phyloP scores from a whole-genome alignment of 2,888 invertebrate genomes.

The Galeruca laticollis region DNA sequence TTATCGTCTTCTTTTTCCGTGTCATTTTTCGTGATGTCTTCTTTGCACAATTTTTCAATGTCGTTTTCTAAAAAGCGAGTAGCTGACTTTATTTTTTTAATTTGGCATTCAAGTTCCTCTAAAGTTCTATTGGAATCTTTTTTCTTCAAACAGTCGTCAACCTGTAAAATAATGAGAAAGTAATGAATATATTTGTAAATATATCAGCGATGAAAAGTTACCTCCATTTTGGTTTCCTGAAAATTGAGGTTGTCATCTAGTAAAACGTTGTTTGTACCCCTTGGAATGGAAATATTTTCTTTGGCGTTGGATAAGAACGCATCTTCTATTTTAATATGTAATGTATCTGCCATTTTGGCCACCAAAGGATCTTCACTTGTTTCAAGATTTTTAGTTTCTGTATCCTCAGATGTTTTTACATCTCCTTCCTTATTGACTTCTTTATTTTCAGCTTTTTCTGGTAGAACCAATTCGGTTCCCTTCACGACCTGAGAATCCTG shows the following conservation, averaged over 20 bases:
- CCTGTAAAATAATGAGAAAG: too few relatives aligned
- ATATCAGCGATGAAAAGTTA: too few relatives aligned
- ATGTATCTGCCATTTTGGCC: constrained; percentile 51
- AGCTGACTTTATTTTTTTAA: constrained; percentile 59
- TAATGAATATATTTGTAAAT: too few relatives aligned
- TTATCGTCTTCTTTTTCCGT: constrained; percentile 66
- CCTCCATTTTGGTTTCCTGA: constrained; percentile 52
- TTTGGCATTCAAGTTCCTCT: constrained; percentile 58
- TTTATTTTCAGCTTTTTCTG: background rate
- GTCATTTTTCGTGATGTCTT: constrained; percentile 62
- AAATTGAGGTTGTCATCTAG: constrained; percentile 52
- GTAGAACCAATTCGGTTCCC: background rate
- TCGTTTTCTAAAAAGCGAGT: constrained; percentile 58
- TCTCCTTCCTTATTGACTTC: too few relatives aligned
- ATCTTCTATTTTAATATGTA: constrained; percentile 69
- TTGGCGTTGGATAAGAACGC: constrained; percentile 73
- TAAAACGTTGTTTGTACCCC: constrained; percentile 39
- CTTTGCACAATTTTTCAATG: constrained; percentile 63
- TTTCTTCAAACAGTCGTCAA: constrained; percentile 46
- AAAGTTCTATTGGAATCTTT: constrained; percentile 61
- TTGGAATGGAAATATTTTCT: constrained; percentile 66
- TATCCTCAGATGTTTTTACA: background rate
- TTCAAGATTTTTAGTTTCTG: constrained; percentile 7
- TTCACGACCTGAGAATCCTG: constrained; percentile 52
- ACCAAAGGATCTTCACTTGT: constrained; percentile 6